Conservation (phyloP, 2,113 vertebrate species). For the Pteronura brasiliensis region DNA sequence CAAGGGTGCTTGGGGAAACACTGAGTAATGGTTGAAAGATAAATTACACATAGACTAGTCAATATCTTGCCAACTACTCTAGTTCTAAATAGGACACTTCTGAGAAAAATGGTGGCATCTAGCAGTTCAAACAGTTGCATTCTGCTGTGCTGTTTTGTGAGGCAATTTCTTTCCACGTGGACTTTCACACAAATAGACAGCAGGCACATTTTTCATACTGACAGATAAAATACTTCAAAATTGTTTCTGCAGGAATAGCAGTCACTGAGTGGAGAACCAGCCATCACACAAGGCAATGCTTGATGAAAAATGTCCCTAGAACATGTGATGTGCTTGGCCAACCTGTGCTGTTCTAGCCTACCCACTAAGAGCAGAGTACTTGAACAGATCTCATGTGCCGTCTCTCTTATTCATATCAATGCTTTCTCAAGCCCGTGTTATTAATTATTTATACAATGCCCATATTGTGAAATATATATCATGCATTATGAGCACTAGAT, state of each 20-base stretch:
- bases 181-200: slow-evolving; percentile 53
- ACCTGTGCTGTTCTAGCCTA: not conserved
- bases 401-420: not conserved
- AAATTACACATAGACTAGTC: slow-evolving; percentile 72
- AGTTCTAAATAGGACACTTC: slow-evolving; percentile 74
- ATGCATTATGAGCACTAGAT: slow-evolving; percentile 54
- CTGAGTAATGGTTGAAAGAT: slow-evolving; percentile 77
- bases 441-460: slow-evolving; percentile 67
- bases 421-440: not conserved
- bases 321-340: not conserved
- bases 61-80: slow-evolving; percentile 76
- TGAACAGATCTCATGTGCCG: not conserved
- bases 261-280: not conserved
- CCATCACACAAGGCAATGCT: not conserved
- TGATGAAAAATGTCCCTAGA: not conserved
- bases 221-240: not conserved
- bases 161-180: slow-evolving; percentile 65
- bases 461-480: slow-evolving; percentile 45
- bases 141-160: slow-evolving; percentile 66
- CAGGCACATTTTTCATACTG: not conserved
- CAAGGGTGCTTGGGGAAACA: not conserved
- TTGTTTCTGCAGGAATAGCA: not conserved
- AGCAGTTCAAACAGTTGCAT: slow-evolving; percentile 67
- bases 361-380: not conserved
- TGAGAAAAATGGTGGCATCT: slow-evolving; percentile 74